These are phyloP conservation scores for Dromiciops gliroides DNA, from an alignment of 2,113 vertebrate genomes.

Conservation along the genomic window DNA sequence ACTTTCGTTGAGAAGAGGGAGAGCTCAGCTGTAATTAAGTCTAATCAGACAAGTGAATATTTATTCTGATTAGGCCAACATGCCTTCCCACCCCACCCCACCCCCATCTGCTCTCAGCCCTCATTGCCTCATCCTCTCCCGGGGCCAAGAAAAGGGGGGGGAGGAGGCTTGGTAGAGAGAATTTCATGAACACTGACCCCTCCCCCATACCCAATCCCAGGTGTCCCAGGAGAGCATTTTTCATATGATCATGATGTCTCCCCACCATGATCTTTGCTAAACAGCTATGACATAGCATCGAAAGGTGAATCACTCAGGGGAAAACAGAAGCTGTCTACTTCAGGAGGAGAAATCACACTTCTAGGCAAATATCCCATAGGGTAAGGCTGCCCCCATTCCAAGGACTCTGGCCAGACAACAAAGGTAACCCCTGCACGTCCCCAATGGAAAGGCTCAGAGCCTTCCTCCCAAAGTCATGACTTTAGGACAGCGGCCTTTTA, in stretches of 20 bases:
- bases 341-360: background rate
- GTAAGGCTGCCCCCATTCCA: background rate
- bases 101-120: background rate
- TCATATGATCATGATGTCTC: background rate
- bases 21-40: slow-evolving; percentile 74
- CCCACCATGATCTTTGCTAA: background rate
- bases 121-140: background rate
- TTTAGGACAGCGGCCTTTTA: background rate
- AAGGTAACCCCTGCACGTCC: background rate
- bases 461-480: background rate
- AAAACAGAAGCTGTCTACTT: background rate
- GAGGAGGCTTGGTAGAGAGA: background rate
- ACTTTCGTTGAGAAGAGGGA: slow-evolving; percentile 65
- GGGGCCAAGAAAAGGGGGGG: background rate
- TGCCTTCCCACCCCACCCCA: slow-evolving; percentile 53
- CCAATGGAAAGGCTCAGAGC: background rate
- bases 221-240: background rate
- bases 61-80: slow-evolving; percentile 74
- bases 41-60: slow-evolving; percentile 82
- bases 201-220: background rate
- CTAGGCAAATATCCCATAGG: background rate
- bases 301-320: background rate
- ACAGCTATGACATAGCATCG: background rate
- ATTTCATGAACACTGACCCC: background rate
- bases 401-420: background rate